Conservation (phyloP, 2,113 vertebrate genomes). For the Ovis canadensis region DNA sequence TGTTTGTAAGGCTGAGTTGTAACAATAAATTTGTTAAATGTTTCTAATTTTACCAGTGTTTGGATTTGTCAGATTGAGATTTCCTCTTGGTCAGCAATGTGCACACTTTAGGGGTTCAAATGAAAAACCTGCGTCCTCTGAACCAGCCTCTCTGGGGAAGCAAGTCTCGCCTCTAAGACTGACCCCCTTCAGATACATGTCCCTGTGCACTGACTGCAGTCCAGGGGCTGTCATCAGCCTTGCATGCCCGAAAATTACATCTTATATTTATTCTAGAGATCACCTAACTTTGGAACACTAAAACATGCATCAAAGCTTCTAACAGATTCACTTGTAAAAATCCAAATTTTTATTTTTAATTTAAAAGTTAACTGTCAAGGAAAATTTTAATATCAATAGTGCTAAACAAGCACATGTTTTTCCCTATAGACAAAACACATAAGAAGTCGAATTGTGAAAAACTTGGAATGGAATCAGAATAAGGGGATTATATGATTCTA, state of each 20-base stretch:
- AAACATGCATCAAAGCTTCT: not conserved
- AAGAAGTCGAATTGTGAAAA: not conserved
- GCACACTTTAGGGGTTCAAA: not conserved
- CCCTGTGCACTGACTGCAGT: not conserved
- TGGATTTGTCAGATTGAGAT: not conserved
- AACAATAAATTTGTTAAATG: not conserved
- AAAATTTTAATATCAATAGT: not conserved
- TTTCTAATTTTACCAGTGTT: not conserved
- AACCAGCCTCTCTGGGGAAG: not conserved
- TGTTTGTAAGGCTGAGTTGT: not conserved
- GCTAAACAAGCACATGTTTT: not conserved
- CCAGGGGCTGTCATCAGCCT: not conserved
- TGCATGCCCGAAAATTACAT: not conserved
- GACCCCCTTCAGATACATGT: fast-evolving
- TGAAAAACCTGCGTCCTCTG: not conserved
- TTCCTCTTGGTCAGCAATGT: not conserved
- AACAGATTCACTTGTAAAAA: not conserved
- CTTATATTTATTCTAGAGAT: not conserved
- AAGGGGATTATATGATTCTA: not conserved
- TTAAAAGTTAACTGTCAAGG: not conserved
- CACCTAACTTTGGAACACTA: not conserved
- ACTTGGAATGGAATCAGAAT: not conserved
- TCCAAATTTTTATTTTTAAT: not conserved
- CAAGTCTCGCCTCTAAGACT: not conserved
- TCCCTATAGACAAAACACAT: not conserved